Evolutionary conservation across 2,113 vertebrate genomes (phyloP), one percentile per base, ranked within the genome.

Genomic region (Apeltes quadracus): DNA sequence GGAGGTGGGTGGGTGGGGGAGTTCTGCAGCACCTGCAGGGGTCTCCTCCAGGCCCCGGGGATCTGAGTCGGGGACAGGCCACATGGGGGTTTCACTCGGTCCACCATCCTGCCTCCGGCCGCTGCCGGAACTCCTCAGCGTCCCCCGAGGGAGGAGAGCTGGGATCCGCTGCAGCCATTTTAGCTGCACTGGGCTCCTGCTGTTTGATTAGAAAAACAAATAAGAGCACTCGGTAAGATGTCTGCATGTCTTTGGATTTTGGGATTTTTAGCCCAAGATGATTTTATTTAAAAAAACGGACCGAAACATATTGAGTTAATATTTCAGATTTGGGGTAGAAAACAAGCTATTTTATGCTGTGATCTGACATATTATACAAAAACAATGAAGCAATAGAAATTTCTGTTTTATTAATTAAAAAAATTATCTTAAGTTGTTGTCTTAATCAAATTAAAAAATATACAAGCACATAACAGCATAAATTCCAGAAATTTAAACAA

Each of bases 101-200:
- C 75, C 77, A 68, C 72, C 46, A 3, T 90, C 87, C 82, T 86
- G 83, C 87, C 86, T 76, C 48, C 7, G 69, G n/a, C 72, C 29
- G 36, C 75, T 39, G 53, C 68, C 23, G 50, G 43, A 43, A n/a
- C 38, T 65, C 83, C 14, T 29, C 38, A 0, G 20, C 3, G 43
- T 20, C 65, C 23, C 44, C 74, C 0, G 22, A 48, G 13, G 61
- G 48, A 1, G 70, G 67, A 16, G 74, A 67, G 76, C 75, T 57
- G 0, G 41, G 66, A 56, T 83, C 82, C 0, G 91, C 84, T 3
- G 88, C 87, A 14, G 89, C 79, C 84, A 92, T 89, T 77, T 92
- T 92, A 27, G 88, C 90, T 54, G 92, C 90, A 73, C 90, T 86
- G 43, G 90, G 90, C 27, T 90, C 92, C 92, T 93, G 1, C 38